A percentile compares a stretch with the other conserved stretches of the same genome.
Conservation (phyloP, 2,888 invertebrate species). For the Capitulum mitella region DNA sequence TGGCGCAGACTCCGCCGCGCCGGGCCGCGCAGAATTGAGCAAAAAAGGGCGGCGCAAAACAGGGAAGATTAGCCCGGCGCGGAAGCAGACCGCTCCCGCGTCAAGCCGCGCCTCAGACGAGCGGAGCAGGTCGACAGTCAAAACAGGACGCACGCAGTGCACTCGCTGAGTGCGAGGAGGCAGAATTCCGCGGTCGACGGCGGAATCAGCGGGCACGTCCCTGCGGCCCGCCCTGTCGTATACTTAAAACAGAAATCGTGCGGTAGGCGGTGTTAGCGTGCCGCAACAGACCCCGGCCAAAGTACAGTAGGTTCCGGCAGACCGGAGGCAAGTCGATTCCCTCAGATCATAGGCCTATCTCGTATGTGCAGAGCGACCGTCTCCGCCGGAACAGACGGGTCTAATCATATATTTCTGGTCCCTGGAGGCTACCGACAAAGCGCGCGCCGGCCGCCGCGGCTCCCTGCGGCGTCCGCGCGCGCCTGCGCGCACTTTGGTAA, state of each 20-base stretch:
- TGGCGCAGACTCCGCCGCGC: too few species aligned
- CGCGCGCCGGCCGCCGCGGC: not conserved
- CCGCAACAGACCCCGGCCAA: too few species aligned
- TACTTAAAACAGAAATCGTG: not conserved
- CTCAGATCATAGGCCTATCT: constrained; percentile 11
- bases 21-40: too few species aligned
- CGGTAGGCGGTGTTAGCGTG: not conserved
- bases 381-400: not conserved
- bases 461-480: not conserved
- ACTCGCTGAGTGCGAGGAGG: too few species aligned
- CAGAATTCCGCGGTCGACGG: not conserved
- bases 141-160: not conserved
- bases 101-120: not conserved
- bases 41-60: too few species aligned
- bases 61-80: too few species aligned
- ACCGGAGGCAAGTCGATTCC: not conserved
- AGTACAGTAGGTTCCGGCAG: too few species aligned
- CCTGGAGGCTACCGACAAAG: not conserved
- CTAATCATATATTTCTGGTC: not conserved
- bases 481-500: constrained; percentile 12
- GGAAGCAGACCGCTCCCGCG: not conserved
- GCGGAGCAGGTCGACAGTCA: not conserved
- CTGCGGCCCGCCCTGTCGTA: not conserved
- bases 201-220: too few species aligned
- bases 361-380: not conserved